Evolutionary conservation across 2,888 invertebrate genomes (phyloP), one percentile per base, ranked within the genome.

Genomic region (Pachycephus smyrnensis): DNA sequence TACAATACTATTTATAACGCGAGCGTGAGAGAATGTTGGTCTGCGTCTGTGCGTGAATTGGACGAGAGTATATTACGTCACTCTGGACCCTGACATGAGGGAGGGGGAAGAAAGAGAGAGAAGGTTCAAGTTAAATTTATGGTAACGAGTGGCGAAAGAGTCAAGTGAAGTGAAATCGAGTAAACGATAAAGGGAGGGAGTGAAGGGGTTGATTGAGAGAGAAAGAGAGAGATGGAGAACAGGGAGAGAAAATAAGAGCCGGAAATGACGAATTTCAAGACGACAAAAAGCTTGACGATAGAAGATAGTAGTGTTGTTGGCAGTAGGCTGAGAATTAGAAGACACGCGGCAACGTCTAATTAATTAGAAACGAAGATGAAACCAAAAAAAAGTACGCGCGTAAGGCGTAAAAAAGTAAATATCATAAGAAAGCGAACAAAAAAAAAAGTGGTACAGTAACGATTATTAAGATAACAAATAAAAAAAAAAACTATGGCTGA

Each of bases 311-410:
- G 55, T 9, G 86, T 89, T 89, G 90, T 86, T 85, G 88, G 88
- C 88, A 88, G 89, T 90, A 90, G 89, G 88, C 88, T 89, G 88
- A 89, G 88, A 84, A 90, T 89, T 89, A 89, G 73, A 73, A 73
- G 74, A 81, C 85, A 89, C 87, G 88, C 86, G 88, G 85, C 88
- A 88, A 55, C 87, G 89, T 90, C 87, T 90, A 88, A 89, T 88
- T 88, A 88, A 88, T 87, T 77, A 82, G 82, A 84, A 82, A 82
- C 87, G 86, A 86, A 85, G 12, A 82, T 80, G 83, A 85, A 86
- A 83, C 83, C 36, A 35, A 76, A 73, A 77, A 76, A 80, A 78
- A 75, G 77, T 77, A 77, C 68, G 75, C 68, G 23, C 71, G 32
- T 71, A 71, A 71, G 11, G 36, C 68, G 37, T 75, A 73, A 79